Base-by-base conservation (phyloP, 2,113 vertebrate species). In the Daboia siamensis region DNA sequence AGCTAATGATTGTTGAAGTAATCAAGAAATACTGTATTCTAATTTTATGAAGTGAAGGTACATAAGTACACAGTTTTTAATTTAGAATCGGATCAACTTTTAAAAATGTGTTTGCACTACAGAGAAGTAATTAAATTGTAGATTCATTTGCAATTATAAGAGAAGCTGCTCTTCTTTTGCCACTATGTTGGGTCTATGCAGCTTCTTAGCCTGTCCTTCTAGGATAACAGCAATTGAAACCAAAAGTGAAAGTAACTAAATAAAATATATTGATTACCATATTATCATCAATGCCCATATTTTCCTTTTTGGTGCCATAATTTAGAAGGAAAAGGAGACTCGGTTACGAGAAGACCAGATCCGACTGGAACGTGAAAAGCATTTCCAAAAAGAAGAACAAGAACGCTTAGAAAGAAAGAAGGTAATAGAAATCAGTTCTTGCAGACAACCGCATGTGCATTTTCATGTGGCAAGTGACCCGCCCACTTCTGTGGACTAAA, bases 391-490 rank as follows among this genome's bases (percentile, higher is more conserved):
- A 95, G 98, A 99, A 91, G 99, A 99, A 91, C 99, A 98, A 39
- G 99, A 99, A 91, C 98, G 99, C n/a, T 96, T 98, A 94, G 99
- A 99, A 96, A 98, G 99, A 80, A 99, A 99, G 95, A 99, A 99
- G 99, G 99, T 99, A 96, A 96, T 1, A 3, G 54, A 48, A 26
- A 33, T 39, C 1, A 2, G 29, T 10, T n/a, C 55, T 92, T 92
- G 69, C 44, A 39, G 39, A 23, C 44, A 52, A 17, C 7, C 26
- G 48, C 12, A 26, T 3, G 12, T 12, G 11, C 80, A 80, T 85
- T 52, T 52, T 15, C 39, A 54, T 33, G 1, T 21, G 29, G 10
- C 46, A 55, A 56, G 11, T 56, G 17, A 29, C 24, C 44, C 10
- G 12, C 1, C 54, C 24, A 61, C 17, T 86, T 29, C 13, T 91